Conservation (phyloP, 2,888 invertebrate genomes). For the Spodoptera picta region DNA sequence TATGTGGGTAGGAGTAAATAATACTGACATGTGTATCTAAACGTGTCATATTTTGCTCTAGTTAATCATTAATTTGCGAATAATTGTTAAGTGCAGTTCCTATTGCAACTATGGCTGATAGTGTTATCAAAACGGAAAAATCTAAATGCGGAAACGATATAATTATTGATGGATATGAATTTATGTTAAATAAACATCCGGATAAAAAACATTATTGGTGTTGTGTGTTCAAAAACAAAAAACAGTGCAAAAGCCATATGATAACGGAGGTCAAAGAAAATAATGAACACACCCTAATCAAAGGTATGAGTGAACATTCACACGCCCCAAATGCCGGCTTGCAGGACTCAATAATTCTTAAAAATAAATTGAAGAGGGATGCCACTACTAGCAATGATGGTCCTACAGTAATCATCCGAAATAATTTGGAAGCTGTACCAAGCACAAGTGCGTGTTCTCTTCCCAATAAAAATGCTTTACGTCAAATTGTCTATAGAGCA, state of each 20-base stretch:
- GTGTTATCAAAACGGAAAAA: slow-evolving; percentile 32
- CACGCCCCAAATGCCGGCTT: slow-evolving; percentile 30
- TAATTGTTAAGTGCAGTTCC: slow-evolving; percentile 16
- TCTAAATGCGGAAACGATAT: slow-evolving; percentile 28
- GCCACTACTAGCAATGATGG: slow-evolving; percentile 20
- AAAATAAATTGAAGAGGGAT: slow-evolving; percentile 33
- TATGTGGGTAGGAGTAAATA: no score
- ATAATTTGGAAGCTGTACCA: slow-evolving; percentile 30
- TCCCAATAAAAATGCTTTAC: slow-evolving; percentile 29
- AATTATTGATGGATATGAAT: slow-evolving; percentile 29
- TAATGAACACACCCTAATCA: slow-evolving; percentile 24
- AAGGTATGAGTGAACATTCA: slow-evolving; percentile 34
- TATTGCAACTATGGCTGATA: slow-evolving; percentile 24
- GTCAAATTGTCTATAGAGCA: slow-evolving; percentile 23
- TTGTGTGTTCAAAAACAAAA: slow-evolving; percentile 29
- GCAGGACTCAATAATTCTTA: slow-evolving; percentile 30
- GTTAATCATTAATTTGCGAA: slow-evolving; percentile 23
- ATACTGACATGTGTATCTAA: slow-evolving; percentile 24
- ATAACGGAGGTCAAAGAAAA: slow-evolving; percentile 24
- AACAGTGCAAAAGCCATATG: slow-evolving; percentile 25
- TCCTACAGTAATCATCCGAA: slow-evolving; percentile 27
- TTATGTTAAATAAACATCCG: slow-evolving; percentile 27
- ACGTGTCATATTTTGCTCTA: slow-evolving; percentile 25
- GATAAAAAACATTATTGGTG: slow-evolving; percentile 31
- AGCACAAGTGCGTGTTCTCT: slow-evolving; percentile 30